Evolutionary conservation across 2,797 vertebrate species (phyloP), one percentile per base, ranked within the genome.

Genomic region (Notolepis coatsorum): DNA sequence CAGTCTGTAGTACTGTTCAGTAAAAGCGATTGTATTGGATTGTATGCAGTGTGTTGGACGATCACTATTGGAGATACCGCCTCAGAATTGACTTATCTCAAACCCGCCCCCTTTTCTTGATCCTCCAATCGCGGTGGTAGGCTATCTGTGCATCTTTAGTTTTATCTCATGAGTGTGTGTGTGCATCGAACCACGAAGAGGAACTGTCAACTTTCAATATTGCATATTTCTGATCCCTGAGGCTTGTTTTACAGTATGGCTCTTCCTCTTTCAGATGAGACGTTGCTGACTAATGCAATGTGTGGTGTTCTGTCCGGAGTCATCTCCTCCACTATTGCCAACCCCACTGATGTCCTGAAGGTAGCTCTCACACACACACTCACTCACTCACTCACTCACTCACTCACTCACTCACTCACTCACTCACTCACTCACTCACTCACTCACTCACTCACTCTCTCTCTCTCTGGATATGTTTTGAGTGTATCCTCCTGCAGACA

Each of bases 301-400:
- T 98, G 96, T 46, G 97, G 96, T 0, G 86, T 99, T 59, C 91
- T 98, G 42, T 95, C 97, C 0, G 96, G 97, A 70, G 97, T 99
- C 69, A 85, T 99, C 80, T 98, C 97, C 8, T 99, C 96, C 1
- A 90, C 96, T 1, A 93, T 98, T 18, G 96, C 96, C 81, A 99
- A 98, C 64, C 97, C 97, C 1, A 99, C 96, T 0, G 96, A 99
- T 73, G 96, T 99, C 63, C 89, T 99, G 31, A 99, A 98, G 96
- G 96, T 98, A 91, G 47, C 23, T 54, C 5, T 0, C 17, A 12
- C 52, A 41, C 25, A n/a, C 9, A 12, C 9, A 43, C n/a, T 39
- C 1, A 25, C 33, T 13, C 37, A 41, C 7, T 18, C 52, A 28
- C 17, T 8, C 31, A 35, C 33, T 15, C 15, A 41, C 28, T 18